Evolutionary conservation across 1,140 invertebrate species (phyloP).

Genomic region (Hycleus phaleratus): DNA sequence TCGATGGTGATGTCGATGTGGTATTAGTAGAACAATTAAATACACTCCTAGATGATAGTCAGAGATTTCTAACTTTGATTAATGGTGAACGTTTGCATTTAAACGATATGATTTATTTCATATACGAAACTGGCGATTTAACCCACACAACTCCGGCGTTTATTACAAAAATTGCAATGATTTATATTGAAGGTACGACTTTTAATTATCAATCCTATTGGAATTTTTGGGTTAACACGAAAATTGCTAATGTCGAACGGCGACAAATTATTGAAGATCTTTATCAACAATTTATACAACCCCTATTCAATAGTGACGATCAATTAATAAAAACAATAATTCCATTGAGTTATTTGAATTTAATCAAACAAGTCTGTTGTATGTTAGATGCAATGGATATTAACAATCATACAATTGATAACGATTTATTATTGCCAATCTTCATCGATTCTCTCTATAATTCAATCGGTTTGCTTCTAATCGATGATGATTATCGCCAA

Average conservation of each 20-base stretch:
- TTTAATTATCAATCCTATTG: conserved; percentile 79
- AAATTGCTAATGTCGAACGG: conserved; percentile 35
- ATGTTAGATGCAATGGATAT: conserved; percentile 66
- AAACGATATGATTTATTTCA: conserved; percentile 67
- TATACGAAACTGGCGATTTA: conserved; percentile 87
- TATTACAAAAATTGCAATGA: conserved; percentile 86
- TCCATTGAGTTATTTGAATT: conserved; percentile 74
- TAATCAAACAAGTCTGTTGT: conserved; percentile 77
- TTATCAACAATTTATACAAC: conserved; percentile 70
- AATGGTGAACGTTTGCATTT: conserved; percentile 85
- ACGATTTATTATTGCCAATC: conserved; percentile 54
- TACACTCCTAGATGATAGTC: conserved; percentile 91
- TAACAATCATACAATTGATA: conserved; percentile 31
- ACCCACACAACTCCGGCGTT: conserved; percentile 86
- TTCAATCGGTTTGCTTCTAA: conserved; percentile 72
- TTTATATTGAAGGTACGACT: conserved; percentile 81
- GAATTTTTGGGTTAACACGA: conserved; percentile 62
- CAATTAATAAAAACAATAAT: conserved; percentile 69
- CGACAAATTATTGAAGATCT: conserved; percentile 49
- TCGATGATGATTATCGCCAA: conserved; percentile 52
- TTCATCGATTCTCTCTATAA: conserved; percentile 74
- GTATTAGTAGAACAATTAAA: conserved; percentile 96
- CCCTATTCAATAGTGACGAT: conserved; percentile 52
- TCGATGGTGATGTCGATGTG: conserved; percentile 89
- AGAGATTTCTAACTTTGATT: conserved; percentile 72